These are phyloP conservation scores for Rhagonycha fulva DNA, from an alignment of 2,888 invertebrate genomes.

Conservation along the genomic window DNA sequence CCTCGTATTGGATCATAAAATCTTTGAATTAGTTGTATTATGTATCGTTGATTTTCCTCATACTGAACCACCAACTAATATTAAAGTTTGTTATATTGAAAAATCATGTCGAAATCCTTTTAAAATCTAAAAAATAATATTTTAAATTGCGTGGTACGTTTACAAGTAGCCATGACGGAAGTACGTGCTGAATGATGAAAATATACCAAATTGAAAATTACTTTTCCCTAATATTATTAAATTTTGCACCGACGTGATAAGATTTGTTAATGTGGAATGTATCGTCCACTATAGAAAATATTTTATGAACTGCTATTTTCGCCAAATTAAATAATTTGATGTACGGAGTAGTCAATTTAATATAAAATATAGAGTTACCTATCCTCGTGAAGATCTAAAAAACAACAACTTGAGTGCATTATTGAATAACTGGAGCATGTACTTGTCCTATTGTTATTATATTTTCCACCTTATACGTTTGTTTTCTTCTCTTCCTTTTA, in stretches of 20 bases:
- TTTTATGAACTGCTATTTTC: conserved; percentile 76
- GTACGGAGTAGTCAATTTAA: conserved; percentile 83
- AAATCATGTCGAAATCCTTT: conserved; percentile 67
- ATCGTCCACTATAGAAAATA: conserved; percentile 78
- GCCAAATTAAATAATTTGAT: conserved; percentile 81
- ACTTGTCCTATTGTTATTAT: conserved; percentile 63
- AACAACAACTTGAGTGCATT: conserved; percentile 3
- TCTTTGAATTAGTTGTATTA: conserved; percentile 61
- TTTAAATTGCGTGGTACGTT: conserved; percentile 31
- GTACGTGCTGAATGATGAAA: conserved; percentile 83
- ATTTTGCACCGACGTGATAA: conserved; percentile 64
- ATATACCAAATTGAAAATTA: conserved; percentile 71
- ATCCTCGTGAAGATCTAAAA: conserved; percentile 80
- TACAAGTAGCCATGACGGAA: conserved; percentile 64
- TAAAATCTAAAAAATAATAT: conserved; percentile 56
- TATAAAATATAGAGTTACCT: conserved; percentile 73
- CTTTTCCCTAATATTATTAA: conserved; percentile 64
- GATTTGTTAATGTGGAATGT: conserved; percentile 75
- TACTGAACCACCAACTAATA: conserved; percentile 72
- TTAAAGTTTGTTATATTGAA: conserved; percentile 76
- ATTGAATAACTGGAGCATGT: background rate
- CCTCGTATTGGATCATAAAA: conserved; percentile 73
- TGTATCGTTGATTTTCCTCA: conserved; percentile 58
- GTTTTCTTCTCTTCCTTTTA: conserved; percentile 56
- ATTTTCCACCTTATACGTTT: conserved; percentile 61